Evolutionary conservation across 2,113 vertebrate species (phyloP).

Genomic region (Numida meleagris): DNA sequence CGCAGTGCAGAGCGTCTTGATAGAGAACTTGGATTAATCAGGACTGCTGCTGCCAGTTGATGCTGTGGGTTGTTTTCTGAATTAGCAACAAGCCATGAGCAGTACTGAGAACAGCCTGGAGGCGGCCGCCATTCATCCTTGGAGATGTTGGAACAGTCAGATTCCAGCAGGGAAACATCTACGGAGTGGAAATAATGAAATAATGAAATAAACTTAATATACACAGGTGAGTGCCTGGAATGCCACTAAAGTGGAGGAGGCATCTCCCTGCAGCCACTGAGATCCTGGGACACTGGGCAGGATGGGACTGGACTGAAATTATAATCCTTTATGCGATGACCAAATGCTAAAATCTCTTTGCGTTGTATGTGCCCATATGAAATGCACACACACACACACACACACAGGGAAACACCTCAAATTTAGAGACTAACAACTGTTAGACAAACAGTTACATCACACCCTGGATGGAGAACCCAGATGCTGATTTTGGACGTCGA

Average conservation of each 20-base stretch:
- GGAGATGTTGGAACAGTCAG: background rate
- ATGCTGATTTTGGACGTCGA: background rate
- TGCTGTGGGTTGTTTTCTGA: constrained; percentile 50
- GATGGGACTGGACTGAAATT: accelerated
- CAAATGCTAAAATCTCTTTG: background rate
- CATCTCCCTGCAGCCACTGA: accelerated
- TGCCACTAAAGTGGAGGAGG: background rate
- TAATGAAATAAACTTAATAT: background rate
- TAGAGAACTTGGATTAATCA: constrained; percentile 71
- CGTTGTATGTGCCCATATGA: background rate
- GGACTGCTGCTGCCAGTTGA: constrained; percentile 34
- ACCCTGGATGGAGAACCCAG: background rate
- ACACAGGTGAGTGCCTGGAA: background rate
- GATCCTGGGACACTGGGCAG: no score
- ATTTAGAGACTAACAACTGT: background rate
- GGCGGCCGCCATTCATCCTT: background rate
- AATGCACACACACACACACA: background rate
- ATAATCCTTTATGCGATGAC: background rate
- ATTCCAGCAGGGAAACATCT: background rate
- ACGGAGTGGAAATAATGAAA: background rate
- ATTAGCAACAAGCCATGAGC: constrained; percentile 25
- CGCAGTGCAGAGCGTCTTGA: constrained; percentile 48
- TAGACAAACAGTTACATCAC: background rate
- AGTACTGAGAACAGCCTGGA: constrained; percentile 12
- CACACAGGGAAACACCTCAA: background rate